These are phyloP conservation scores for Tetragnatha versicolor DNA, from an alignment of 1,140 invertebrate genomes.

Conservation along the genomic window DNA sequence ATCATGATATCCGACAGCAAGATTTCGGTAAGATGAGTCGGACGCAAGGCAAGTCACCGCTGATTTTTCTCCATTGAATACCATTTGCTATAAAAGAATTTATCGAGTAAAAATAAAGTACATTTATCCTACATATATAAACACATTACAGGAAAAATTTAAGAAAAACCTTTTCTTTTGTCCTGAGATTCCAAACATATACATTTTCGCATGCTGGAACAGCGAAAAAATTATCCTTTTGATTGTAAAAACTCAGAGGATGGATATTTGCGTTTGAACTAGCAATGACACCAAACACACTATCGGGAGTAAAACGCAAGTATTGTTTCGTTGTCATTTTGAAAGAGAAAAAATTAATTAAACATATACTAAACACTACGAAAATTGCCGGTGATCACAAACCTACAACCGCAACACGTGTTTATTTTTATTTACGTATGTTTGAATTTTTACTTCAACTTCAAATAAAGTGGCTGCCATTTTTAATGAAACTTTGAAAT, in stretches of 20 bases:
- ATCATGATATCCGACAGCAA: constrained; percentile 92
- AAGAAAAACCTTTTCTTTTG: constrained; percentile 23
- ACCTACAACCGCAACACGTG: no score
- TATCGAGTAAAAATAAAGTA: constrained; percentile 39
- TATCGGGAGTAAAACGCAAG: constrained; percentile 81
- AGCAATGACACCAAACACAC: constrained; percentile 85
- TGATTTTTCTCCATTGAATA: constrained; percentile 78
- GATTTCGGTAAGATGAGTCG: constrained; percentile 58
- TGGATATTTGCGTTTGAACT: constrained; percentile 65
- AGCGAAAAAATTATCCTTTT: constrained; percentile 19
- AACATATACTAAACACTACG: no score
- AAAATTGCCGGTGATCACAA: no score
- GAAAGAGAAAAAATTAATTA: background rate
- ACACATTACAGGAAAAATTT: background rate
- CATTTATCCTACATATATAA: background rate
- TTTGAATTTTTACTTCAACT: no score
- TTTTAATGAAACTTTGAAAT: no score
- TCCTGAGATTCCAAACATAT: constrained; percentile 34
- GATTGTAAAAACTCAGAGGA: background rate
- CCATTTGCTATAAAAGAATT: constrained; percentile 69
- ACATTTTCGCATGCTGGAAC: constrained; percentile 40
- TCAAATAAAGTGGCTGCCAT: no score
- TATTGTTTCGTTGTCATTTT: constrained; percentile 84
- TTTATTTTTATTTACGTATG: no score
- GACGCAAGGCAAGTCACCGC: constrained; percentile 75